Conservation (phyloP, 1,140 invertebrate genomes). For the Pachypeltis micranthus region DNA sequence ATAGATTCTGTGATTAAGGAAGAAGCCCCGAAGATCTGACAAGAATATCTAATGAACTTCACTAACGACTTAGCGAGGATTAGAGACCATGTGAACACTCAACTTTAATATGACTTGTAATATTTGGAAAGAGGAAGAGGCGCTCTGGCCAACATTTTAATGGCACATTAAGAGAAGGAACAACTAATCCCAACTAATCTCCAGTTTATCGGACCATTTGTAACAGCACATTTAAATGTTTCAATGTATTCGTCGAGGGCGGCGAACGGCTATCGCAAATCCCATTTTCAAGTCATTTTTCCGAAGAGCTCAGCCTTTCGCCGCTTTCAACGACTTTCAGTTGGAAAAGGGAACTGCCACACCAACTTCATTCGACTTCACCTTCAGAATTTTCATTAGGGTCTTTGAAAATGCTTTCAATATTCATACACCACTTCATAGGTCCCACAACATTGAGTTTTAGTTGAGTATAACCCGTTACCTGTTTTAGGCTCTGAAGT, state of each 20-base stretch:
- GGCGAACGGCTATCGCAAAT: background rate
- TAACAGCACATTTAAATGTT: background rate
- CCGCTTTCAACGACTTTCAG: too few species aligned
- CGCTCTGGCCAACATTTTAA: constrained; percentile 9
- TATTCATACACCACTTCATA: too few species aligned
- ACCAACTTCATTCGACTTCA: too few species aligned
- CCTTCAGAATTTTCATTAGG: too few species aligned
- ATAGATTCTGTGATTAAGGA: constrained; percentile 6
- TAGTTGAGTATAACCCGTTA: too few species aligned
- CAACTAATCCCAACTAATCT: constrained; percentile 14
- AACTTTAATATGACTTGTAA: constrained; percentile 16
- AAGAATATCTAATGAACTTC: constrained; percentile 14
- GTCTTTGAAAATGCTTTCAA: too few species aligned
- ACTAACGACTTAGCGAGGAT: constrained; percentile 14
- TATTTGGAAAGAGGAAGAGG: background rate
- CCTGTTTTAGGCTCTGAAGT: too few species aligned
- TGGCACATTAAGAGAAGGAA: constrained; percentile 11
- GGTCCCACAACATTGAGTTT: too few species aligned
- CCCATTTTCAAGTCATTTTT: too few species aligned
- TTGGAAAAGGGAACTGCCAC: too few species aligned
- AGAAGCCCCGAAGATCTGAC: constrained; percentile 7
- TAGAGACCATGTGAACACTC: constrained; percentile 15
- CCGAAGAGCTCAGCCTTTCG: too few species aligned
- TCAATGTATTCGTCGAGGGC: background rate
- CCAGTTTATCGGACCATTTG: constrained; percentile 7